A percentile compares a stretch with the other conserved stretches of the same genome.
Evolutionary conservation across 2,888 invertebrate species (phyloP).

Genomic region (Endotricha flammealis): DNA sequence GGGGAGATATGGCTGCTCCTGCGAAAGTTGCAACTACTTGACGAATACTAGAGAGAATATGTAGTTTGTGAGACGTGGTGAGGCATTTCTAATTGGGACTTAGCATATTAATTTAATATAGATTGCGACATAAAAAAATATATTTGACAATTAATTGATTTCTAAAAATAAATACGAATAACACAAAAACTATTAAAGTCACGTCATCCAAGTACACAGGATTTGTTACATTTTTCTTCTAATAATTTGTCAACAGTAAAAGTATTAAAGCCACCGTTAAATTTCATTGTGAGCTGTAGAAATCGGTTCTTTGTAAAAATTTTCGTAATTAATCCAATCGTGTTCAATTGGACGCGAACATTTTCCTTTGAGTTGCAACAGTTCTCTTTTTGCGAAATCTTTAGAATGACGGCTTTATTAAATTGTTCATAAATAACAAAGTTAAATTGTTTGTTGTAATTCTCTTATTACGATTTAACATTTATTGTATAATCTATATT

Average conservation of each 20-base stretch:
- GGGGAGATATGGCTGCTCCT: background rate
- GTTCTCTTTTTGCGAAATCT: constrained; percentile 19
- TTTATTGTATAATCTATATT: background rate
- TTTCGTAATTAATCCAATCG: constrained; percentile 36
- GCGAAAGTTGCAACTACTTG: background rate
- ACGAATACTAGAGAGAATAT: too few relatives aligned
- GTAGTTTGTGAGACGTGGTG: too few relatives aligned
- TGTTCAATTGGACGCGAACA: constrained; percentile 24
- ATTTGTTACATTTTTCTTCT: constrained; percentile 5
- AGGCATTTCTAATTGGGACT: too few relatives aligned
- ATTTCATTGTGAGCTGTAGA: constrained; percentile 8
- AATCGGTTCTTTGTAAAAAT: constrained; percentile 23
- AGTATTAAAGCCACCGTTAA: constrained; percentile 9
- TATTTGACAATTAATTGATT: too few relatives aligned
- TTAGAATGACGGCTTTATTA: background rate
- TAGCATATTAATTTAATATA: too few relatives aligned
- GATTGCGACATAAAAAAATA: too few relatives aligned
- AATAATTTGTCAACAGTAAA: background rate
- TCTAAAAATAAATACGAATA: too few relatives aligned
- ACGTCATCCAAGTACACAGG: too few relatives aligned
- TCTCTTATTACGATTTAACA: background rate
- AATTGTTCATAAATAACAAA: background rate
- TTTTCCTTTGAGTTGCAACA: constrained; percentile 33
- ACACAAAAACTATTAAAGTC: too few relatives aligned
- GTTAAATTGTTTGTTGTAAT: background rate